Evolutionary conservation across 2,797 vertebrate species (phyloP).

Genomic region (Helicolenus hilgendorfi): DNA sequence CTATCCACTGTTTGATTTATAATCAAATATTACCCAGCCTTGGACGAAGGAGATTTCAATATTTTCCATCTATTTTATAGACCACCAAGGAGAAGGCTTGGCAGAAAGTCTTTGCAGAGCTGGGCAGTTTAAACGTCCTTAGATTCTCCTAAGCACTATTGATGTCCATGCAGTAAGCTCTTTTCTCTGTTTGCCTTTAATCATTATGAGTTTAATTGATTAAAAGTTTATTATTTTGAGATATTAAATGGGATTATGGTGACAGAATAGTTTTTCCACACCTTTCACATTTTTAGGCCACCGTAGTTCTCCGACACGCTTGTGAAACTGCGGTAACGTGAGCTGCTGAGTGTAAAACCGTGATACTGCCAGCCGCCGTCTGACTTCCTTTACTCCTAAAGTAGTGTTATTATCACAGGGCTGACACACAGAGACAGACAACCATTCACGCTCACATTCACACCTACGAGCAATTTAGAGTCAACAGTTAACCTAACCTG

Average conservation of each 20-base stretch:
- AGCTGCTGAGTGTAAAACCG: too few relatives aligned
- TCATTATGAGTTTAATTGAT: background rate
- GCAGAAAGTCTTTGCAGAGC: constrained; percentile 51
- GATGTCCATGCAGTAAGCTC: background rate
- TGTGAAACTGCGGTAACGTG: too few relatives aligned
- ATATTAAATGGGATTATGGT: background rate
- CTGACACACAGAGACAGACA: too few relatives aligned
- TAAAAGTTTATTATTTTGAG: background rate
- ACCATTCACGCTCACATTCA: too few relatives aligned
- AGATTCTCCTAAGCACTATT: constrained; percentile 41
- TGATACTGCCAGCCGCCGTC: fast-evolving
- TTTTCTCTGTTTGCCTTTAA: background rate
- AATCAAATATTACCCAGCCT: constrained; percentile 8
- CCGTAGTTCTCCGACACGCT: fast-evolving
- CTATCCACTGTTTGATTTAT: background rate
- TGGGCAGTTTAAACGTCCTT: constrained; percentile 56
- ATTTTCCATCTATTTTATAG: constrained; percentile 57
- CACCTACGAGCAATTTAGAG: fast-evolving
- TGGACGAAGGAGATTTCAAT: constrained; percentile 50
- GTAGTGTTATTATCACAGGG: too few relatives aligned
- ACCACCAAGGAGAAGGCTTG: constrained; percentile 51
- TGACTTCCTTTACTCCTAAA: too few relatives aligned
- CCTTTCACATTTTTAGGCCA: too few relatives aligned
- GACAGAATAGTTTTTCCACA: background rate
- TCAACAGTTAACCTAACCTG: too few relatives aligned